A percentile compares a stretch with the other conserved stretches of the same genome.
Evolutionary conservation across 2,888 invertebrate genomes (phyloP).

Genomic region (Zaprionus bogoriensis): DNA sequence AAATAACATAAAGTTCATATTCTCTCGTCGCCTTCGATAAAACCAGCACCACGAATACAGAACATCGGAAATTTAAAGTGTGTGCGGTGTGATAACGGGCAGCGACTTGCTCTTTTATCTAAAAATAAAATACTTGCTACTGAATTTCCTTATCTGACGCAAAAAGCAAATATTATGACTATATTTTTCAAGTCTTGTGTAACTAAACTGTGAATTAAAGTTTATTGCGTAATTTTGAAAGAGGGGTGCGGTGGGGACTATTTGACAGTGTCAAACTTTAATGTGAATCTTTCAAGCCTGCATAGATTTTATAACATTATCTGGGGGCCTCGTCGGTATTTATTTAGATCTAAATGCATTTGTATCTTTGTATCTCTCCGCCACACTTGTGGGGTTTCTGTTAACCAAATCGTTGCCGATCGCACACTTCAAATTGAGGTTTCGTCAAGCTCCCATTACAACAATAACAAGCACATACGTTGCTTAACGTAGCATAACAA

Average conservation of each 20-base stretch:
- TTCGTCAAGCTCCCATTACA: constrained; percentile 21
- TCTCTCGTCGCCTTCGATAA: not conserved
- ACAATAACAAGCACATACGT: constrained; percentile 15
- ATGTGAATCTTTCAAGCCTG: too few species aligned
- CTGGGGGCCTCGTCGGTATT: too few species aligned
- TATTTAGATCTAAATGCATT: not conserved
- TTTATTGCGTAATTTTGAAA: too few species aligned
- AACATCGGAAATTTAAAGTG: not conserved
- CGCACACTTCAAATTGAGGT: constrained; percentile 16
- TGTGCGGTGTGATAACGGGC: not conserved
- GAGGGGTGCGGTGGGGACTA: too few species aligned
- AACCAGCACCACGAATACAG: not conserved
- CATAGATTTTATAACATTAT: too few species aligned
- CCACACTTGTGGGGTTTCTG: constrained; percentile 37
- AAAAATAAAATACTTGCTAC: not conserved
- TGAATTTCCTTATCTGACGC: not conserved
- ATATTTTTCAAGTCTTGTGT: too few species aligned
- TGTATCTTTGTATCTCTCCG: not conserved
- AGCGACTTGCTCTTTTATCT: too few species aligned
- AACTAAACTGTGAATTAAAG: too few species aligned
- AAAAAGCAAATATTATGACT: too few species aligned
- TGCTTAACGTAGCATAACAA: constrained; percentile 39
- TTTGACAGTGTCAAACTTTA: too few species aligned
- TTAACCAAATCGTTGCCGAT: constrained; percentile 6
- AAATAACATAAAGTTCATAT: too few species aligned